Conservation (phyloP, 1,140 invertebrate species). For the Sycobia sp. region DNA sequence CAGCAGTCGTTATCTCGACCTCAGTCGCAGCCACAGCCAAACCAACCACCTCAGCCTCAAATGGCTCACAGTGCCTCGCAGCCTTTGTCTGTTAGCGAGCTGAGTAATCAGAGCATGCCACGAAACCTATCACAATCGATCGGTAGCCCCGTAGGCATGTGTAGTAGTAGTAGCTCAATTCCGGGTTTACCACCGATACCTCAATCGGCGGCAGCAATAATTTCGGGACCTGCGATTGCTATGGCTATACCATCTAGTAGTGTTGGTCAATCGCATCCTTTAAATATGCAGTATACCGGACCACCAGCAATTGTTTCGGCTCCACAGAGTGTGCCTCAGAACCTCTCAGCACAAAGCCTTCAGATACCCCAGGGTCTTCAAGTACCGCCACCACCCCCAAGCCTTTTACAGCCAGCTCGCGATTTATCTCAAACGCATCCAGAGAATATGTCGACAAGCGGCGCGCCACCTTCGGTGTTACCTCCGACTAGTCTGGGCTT, state of each 20-base stretch:
- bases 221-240: slow-evolving; percentile 40
- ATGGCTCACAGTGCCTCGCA: slow-evolving; percentile 44
- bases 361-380: slow-evolving; percentile 40
- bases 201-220: slow-evolving; percentile 37
- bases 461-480: slow-evolving; percentile 35
- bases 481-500: slow-evolving; percentile 37
- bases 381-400: slow-evolving; percentile 39
- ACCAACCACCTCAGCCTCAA: slow-evolving; percentile 36
- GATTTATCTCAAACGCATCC: slow-evolving; percentile 46
- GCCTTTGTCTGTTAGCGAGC: slow-evolving; percentile 44
- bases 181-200: slow-evolving; percentile 40
- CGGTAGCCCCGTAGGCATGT: slow-evolving; percentile 37
- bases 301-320: slow-evolving; percentile 43
- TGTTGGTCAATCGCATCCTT: slow-evolving; percentile 47
- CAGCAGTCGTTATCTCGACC: not conserved
- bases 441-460: slow-evolving; percentile 45
- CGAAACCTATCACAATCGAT: slow-evolving; percentile 54
- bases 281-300: slow-evolving; percentile 55
- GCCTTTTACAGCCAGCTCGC: slow-evolving; percentile 41
- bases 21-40: slow-evolving; percentile 24
- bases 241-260: slow-evolving; percentile 42
- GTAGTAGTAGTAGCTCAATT: slow-evolving; percentile 30
- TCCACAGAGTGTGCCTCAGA: slow-evolving; percentile 54
- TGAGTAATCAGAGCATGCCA: slow-evolving; percentile 42
- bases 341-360: slow-evolving; percentile 49